These are phyloP conservation scores for Aspidapion aeneum DNA, from an alignment of 2,888 invertebrate genomes.

Conservation along the genomic window DNA sequence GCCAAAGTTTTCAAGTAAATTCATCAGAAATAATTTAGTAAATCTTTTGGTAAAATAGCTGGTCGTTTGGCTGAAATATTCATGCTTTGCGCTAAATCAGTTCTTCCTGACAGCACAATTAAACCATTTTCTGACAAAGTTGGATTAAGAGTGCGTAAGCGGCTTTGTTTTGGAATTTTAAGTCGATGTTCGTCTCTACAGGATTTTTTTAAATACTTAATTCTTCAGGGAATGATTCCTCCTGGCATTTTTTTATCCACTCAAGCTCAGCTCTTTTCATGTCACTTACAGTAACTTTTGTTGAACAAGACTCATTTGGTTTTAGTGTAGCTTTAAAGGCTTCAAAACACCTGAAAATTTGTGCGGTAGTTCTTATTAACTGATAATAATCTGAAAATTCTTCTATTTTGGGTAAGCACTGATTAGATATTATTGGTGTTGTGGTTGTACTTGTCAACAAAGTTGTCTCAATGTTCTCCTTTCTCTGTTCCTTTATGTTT, in stretches of 20 bases:
- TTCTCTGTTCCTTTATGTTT: not conserved
- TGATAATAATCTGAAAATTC: constrained; percentile 10
- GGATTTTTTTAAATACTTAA: too few species aligned
- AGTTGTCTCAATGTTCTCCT: not conserved
- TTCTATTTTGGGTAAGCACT: constrained; percentile 2
- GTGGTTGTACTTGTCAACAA: not conserved
- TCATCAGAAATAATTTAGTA: not conserved
- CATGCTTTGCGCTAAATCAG: not conserved
- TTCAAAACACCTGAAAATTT: not conserved
- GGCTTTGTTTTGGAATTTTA: not conserved
- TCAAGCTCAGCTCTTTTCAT: not conserved
- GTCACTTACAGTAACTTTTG: not conserved
- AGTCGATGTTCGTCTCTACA: too few species aligned
- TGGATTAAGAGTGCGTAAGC: not conserved
- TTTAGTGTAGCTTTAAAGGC: not conserved
- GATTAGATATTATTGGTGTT: not conserved
- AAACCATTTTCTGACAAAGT: not conserved
- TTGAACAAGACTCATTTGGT: not conserved
- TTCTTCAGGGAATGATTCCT: not conserved
- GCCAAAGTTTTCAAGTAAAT: not conserved
- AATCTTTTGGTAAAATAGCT: not conserved
- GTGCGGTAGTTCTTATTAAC: constrained; percentile 6
- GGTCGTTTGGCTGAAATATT: not conserved
- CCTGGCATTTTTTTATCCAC: constrained; percentile 3
- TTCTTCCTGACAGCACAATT: not conserved